Evolutionary conservation across 30 jellyfish, hydroid and myxozoan genomes (phyloP), one percentile per base, ranked within the genome.

Genomic region (Chrysaora quinquecirrha): DNA sequence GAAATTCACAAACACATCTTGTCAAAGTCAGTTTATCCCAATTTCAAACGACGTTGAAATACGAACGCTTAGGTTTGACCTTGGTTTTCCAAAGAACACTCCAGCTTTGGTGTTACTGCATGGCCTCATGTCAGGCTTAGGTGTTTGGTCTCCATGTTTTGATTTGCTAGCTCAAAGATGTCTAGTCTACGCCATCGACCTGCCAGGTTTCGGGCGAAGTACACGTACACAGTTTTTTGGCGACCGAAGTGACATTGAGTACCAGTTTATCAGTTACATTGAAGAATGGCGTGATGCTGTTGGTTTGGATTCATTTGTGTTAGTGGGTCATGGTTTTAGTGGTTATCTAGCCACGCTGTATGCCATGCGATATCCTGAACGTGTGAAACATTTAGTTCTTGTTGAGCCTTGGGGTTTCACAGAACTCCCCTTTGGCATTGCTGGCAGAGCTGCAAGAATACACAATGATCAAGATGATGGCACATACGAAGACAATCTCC

Each of bases 371-470:
- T 81, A 87, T 74, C 99, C 99, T 1, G 96, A 87, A 7, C 22
- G 92, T 29, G 95, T 88, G 34, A 33, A 54, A 16, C 99, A 94
- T 78, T 72, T 94, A 22, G 68, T 94, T 6, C 48, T 94, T 2
- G 95, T 78, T 0, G 99, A 94, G 61, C 99, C 99, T 1, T 94
- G 99, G 99, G 99, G 99, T 24, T 94, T 94, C 82, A 96, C 96
- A 31, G 97, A 87, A 73, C 88, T 81, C 1, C 97, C 97, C 1
- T 84, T 84, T 74, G 87, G 95, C 27, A 64, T 84, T 22, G 87
- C 83, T 0, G 87, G 92, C 10, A 56, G 50, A 56, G 78, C 92
- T 18, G 83, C 77, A 1, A 43, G n/a, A 9, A 6, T 48, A 14
- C 71, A 71, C 11, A 34, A 18, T 9, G 92, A 69, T 23, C 56